Evolutionary conservation across 2,888 invertebrate species (phyloP).

Genomic region (Polyploca ridens): DNA sequence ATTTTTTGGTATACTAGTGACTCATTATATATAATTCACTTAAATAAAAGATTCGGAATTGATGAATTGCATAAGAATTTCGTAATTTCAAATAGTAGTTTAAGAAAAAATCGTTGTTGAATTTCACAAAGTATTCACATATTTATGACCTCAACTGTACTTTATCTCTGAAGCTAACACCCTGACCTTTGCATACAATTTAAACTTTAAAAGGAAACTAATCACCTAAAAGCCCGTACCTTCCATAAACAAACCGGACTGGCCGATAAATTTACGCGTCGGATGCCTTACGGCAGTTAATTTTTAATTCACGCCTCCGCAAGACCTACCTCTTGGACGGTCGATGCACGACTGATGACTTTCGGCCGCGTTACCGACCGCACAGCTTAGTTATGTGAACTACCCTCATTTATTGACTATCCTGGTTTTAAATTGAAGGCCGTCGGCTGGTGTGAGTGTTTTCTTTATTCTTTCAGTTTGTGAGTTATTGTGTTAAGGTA

Average conservation of each 20-base stretch:
- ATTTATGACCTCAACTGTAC: too few relatives aligned
- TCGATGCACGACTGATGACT: slow-evolving; percentile 75
- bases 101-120: too few relatives aligned
- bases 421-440: slow-evolving; percentile 71
- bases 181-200: slow-evolving; percentile 32
- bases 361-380: slow-evolving; percentile 63
- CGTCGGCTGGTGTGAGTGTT: slow-evolving; percentile 32
- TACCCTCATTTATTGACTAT: slow-evolving; percentile 77
- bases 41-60: too few relatives aligned
- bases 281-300: slow-evolving; percentile 61
- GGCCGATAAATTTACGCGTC: slow-evolving; percentile 68
- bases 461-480: slow-evolving; percentile 40
- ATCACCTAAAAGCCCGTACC: slow-evolving; percentile 65
- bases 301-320: slow-evolving; percentile 74
- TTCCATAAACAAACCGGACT: slow-evolving; percentile 68
- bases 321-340: slow-evolving; percentile 64
- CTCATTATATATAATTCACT: too few relatives aligned
- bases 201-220: slow-evolving; percentile 55
- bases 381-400: slow-evolving; percentile 74
- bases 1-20: too few relatives aligned
- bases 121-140: too few relatives aligned
- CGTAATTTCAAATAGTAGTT: too few relatives aligned
- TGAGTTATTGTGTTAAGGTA: slow-evolving; percentile 4
- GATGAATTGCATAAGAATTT: too few relatives aligned
- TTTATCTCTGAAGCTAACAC: background rate